Evolutionary conservation across 1,140 invertebrate species (phyloP), one percentile per base, ranked within the genome.

Genomic region (Macrostomum lignano): DNA sequence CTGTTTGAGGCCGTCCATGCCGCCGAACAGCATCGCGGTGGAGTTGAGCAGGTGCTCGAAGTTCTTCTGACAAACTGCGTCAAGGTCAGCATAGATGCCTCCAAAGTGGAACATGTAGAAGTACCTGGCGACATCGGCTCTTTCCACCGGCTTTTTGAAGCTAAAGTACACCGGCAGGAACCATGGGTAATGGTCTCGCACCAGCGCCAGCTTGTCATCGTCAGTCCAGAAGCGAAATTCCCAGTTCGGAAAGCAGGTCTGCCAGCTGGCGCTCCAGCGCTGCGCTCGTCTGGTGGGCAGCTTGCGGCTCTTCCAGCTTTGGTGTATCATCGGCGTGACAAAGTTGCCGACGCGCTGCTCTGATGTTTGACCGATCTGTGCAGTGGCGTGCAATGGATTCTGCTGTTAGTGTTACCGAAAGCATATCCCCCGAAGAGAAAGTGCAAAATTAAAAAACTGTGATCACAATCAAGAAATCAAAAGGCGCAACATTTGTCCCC

Each of bases 31-130:
- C 9, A 28, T 15, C 19, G 26, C 5, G 19, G 15, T 15, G 19
- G 15, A 15, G 15, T 28, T 14, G 3, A 28, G 26, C 3, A 28
- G 9, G 19, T 28, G 3, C 9, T 28, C 26, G 19, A 28, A 28
- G 7, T 14, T 14, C 9, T 28, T 28, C 3, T 15, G 26, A 9
- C 26, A 28, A 15, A 15, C 26, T 15, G 15, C 19, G 26, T 28
- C 26, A 5, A 28, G 26, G 9, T 28, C 26, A 15, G 26, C 19
- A 9, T 28, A 28, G 19, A 28, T 28, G 19, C 26, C 26, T 28
- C 26, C 26, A 17, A 15, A 28, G 19, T 28, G 26, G 19, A 28
- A 28, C 3, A 28, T 3, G 9, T 28, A 28, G 9, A 28, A 28
- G 19, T 28, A 28, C 19, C 26, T 28, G 9, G 14, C 19, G 3